Conservation (phyloP, 2,888 invertebrate species). For the Mesorhabditis belari region DNA sequence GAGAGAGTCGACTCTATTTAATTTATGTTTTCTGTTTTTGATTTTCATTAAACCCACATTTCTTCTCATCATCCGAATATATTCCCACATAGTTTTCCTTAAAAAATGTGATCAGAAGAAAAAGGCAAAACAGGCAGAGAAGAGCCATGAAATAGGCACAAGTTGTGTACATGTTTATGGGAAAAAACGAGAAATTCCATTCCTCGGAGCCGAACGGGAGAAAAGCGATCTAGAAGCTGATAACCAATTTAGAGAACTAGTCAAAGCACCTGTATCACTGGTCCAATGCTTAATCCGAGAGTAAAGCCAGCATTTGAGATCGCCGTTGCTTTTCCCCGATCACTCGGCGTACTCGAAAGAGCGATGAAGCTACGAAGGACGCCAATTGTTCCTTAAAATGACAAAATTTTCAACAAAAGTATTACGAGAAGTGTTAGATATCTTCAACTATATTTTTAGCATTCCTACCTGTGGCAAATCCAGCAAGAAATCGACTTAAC, state of each 20-base stretch:
- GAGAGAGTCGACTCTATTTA: too few relatives aligned
- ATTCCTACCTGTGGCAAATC: slow-evolving; percentile 16
- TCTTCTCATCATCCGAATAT: slow-evolving; percentile 16
- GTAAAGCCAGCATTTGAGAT: slow-evolving; percentile 29
- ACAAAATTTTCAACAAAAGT: not conserved
- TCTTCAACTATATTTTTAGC: not conserved
- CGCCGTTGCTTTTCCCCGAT: slow-evolving; percentile 25
- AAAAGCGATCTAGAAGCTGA: slow-evolving; percentile 17
- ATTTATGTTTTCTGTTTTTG: too few relatives aligned
- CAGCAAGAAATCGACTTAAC: slow-evolving; percentile 18
- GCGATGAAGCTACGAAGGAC: slow-evolving; percentile 22
- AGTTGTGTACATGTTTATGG: slow-evolving; percentile 30
- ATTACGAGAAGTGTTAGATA: not conserved
- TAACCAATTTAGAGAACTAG: not conserved
- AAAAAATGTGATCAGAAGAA: slow-evolving; percentile 12
- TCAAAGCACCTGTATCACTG: slow-evolving; percentile 21
- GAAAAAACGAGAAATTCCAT: slow-evolving; percentile 9
- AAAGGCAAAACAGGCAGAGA: slow-evolving; percentile 9
- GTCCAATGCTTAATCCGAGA: slow-evolving; percentile 26
- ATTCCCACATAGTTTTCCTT: slow-evolving; percentile 27
- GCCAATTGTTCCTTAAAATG: slow-evolving; percentile 17
- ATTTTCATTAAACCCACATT: slow-evolving; percentile 1
- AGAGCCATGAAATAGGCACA: slow-evolving; percentile 21
- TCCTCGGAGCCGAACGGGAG: slow-evolving; percentile 19
- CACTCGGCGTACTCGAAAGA: slow-evolving; percentile 26